A percentile compares a stretch with the other conserved stretches of the same genome.
phyloP scores from a whole-genome alignment of 2,113 vertebrate genomes.

The Tinamus guttatus region DNA sequence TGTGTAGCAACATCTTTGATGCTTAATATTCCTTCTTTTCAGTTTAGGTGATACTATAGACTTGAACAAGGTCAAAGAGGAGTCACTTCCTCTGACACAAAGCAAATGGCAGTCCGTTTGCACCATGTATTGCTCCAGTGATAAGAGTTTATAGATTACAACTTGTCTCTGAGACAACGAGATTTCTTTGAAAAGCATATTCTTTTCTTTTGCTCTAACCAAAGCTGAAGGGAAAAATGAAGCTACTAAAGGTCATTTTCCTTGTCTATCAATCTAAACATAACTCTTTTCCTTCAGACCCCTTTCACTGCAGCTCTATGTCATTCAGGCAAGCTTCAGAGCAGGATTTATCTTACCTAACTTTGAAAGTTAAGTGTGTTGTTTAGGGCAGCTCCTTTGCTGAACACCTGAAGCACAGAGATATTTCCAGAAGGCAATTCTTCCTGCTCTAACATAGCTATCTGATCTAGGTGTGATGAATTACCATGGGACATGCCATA shows the following conservation, averaged over 20 bases:
- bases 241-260: not conserved
- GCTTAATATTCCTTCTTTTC: not conserved
- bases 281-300: not conserved
- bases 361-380: not conserved
- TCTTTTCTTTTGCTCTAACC: not conserved
- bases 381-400: not conserved
- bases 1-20: not conserved
- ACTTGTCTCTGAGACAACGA: not conserved
- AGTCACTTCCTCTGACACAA: not conserved
- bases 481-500: not conserved
- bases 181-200: not conserved
- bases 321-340: not conserved
- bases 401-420: not conserved
- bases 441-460: not conserved
- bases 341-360: not conserved
- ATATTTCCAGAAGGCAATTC: not conserved
- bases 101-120: not conserved
- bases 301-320: not conserved
- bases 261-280: not conserved
- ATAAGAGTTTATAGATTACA: not conserved
- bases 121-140: not conserved
- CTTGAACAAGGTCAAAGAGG: not conserved
- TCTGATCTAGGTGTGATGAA: not conserved
- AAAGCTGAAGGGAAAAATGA: not conserved
- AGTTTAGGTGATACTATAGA: not conserved